phyloP scores from a whole-genome alignment of 2,113 vertebrate species.

The Sorex fumeus region DNA sequence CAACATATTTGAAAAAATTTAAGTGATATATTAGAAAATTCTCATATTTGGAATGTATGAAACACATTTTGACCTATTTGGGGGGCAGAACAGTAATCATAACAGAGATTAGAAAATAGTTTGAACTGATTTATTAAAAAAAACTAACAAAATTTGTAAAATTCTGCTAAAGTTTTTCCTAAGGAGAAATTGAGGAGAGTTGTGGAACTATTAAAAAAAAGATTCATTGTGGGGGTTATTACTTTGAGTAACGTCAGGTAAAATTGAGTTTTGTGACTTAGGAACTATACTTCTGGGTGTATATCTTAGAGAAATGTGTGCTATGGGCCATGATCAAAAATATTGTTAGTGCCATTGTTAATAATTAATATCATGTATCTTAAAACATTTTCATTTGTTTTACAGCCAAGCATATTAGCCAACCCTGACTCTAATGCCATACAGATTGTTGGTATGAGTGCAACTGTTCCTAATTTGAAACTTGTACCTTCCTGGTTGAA shows the following conservation, averaged over 20 bases:
- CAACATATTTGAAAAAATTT: too few species aligned
- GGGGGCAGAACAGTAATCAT: too few species aligned
- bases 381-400: conserved; percentile 57
- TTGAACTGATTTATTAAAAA: too few species aligned
- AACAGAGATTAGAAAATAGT: too few species aligned
- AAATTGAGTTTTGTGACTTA: conserved; percentile 10
- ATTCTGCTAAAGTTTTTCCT: too few species aligned
- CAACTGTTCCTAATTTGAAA: conserved; percentile 96
- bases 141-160: too few species aligned
- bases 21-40: too few species aligned
- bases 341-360: neutral
- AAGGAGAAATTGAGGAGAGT: too few species aligned
- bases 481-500: conserved; percentile 95
- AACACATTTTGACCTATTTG: too few species aligned
- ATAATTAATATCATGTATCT: neutral
- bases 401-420: conserved; percentile 75
- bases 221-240: neutral
- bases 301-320: conserved; percentile 12
- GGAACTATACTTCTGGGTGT: conserved; percentile 22
- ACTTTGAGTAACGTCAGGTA: conserved; percentile 25
- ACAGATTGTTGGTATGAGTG: conserved; percentile 98
- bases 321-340: conserved; percentile 1
- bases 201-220: neutral
- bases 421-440: conserved; percentile 83
- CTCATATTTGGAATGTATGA: too few species aligned